Evolutionary conservation across 1,140 invertebrate species (phyloP).

Genomic region (Drosophila lacertosa): DNA sequence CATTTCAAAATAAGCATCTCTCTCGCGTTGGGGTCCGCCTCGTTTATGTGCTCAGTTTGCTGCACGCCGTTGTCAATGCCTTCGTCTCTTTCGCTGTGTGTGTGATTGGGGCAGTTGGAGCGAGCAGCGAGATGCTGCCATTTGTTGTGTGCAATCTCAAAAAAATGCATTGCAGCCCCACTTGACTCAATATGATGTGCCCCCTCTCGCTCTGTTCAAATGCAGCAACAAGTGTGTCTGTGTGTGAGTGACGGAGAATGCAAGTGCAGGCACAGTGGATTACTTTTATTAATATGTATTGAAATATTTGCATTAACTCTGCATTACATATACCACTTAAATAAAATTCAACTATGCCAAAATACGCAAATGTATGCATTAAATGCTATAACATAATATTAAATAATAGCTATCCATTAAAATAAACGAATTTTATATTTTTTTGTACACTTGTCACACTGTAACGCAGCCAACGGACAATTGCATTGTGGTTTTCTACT

Average conservation of each 20-base stretch:
- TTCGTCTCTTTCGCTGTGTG: conserved; percentile 73
- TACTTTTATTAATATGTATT: background rate
- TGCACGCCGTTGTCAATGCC: conserved; percentile 67
- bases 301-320: background rate
- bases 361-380: background rate
- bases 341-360: too few species aligned
- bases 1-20: conserved; percentile 46
- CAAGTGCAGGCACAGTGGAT: conserved; percentile 45
- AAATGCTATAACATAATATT: too few species aligned
- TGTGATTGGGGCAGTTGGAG: conserved; percentile 60
- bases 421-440: too few species aligned
- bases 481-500: conserved; percentile 53
- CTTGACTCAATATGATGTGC: conserved; percentile 7
- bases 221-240: conserved; percentile 18
- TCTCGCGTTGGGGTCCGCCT: conserved; percentile 10
- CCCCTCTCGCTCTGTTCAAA: conserved; percentile 15
- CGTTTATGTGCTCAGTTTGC: conserved; percentile 59
- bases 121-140: conserved; percentile 34
- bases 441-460: conserved; percentile 30
- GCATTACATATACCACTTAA: background rate
- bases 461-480: conserved; percentile 34
- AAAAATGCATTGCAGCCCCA: conserved; percentile 36
- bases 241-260: conserved; percentile 27
- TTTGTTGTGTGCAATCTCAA: conserved; percentile 3
- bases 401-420: too few species aligned